These are phyloP conservation scores for Altica lythri DNA, from an alignment of 2,888 invertebrate species.

Conservation along the genomic window DNA sequence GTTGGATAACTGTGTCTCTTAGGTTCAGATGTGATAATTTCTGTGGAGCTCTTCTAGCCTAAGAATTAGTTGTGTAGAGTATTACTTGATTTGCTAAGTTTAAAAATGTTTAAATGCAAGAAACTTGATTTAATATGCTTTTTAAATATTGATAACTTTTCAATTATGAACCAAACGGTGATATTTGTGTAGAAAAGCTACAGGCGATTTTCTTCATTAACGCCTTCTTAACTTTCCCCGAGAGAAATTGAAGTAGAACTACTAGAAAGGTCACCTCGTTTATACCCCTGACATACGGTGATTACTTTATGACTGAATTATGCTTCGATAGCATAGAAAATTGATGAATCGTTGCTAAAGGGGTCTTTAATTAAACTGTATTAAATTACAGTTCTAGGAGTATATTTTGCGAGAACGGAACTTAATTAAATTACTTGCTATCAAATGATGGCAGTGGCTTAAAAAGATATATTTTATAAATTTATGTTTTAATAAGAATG, in stretches of 20 bases:
- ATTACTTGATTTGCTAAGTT: too few species aligned
- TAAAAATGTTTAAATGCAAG: too few species aligned
- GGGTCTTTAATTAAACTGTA: not conserved
- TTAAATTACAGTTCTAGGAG: not conserved
- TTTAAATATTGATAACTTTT: too few species aligned
- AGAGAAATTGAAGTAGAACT: conserved; percentile 8
- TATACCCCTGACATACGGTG: conserved; percentile 18
- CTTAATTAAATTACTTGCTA: not conserved
- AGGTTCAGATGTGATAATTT: too few species aligned
- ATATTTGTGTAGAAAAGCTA: not conserved
- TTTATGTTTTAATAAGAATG: too few species aligned
- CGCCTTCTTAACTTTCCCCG: conserved; percentile 6
- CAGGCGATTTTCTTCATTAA: conserved; percentile 22
- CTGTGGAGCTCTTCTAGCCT: too few species aligned
- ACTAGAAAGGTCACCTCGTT: conserved; percentile 16
- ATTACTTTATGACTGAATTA: conserved; percentile 20
- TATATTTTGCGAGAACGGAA: not conserved
- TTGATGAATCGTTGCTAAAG: conserved; percentile 8
- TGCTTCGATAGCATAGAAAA: conserved; percentile 12
- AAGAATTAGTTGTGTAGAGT: too few species aligned
- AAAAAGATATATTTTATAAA: too few species aligned
- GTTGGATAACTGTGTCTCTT: too few species aligned
- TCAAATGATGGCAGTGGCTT: too few species aligned
- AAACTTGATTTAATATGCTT: too few species aligned
- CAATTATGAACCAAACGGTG: not conserved